Conservation (phyloP, 2,797 vertebrate species). For the Xyrichtys novacula region DNA sequence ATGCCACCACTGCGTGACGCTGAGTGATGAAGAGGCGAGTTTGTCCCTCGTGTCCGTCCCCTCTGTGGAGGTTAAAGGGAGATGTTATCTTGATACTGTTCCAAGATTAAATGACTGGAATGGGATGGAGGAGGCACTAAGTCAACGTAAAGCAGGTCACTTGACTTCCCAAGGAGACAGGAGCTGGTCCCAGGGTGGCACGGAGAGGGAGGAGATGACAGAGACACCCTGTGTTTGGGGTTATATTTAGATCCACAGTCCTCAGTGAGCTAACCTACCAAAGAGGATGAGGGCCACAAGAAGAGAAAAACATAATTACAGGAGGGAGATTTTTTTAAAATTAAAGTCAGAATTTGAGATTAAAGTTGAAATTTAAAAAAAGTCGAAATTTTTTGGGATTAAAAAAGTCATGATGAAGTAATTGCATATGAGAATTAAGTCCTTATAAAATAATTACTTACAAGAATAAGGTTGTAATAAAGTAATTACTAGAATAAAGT, state of each 20-base stretch:
- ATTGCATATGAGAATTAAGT: too few relatives aligned
- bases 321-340: too few relatives aligned
- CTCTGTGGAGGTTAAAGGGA: constrained; percentile 78
- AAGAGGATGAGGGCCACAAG: too few relatives aligned
- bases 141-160: constrained; percentile 55
- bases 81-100: constrained; percentile 78
- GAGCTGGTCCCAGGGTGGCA: constrained; percentile 46
- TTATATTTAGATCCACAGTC: constrained; percentile 46
- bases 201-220: constrained; percentile 45
- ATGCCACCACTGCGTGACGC: constrained; percentile 63
- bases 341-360: too few relatives aligned
- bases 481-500: too few relatives aligned
- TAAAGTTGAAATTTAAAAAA: too few relatives aligned
- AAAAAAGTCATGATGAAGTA: too few relatives aligned
- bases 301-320: too few relatives aligned
- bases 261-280: too few relatives aligned
- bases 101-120: constrained; percentile 83
- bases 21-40: constrained; percentile 79
- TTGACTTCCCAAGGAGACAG: constrained; percentile 64
- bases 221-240: constrained; percentile 18
- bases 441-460: too few relatives aligned
- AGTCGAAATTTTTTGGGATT: too few relatives aligned
- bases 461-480: too few relatives aligned
- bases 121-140: constrained; percentile 57
- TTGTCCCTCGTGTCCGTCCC: constrained; percentile 72